Conservation (phyloP, 2,888 invertebrate genomes). For the Epsilonema sp. region DNA sequence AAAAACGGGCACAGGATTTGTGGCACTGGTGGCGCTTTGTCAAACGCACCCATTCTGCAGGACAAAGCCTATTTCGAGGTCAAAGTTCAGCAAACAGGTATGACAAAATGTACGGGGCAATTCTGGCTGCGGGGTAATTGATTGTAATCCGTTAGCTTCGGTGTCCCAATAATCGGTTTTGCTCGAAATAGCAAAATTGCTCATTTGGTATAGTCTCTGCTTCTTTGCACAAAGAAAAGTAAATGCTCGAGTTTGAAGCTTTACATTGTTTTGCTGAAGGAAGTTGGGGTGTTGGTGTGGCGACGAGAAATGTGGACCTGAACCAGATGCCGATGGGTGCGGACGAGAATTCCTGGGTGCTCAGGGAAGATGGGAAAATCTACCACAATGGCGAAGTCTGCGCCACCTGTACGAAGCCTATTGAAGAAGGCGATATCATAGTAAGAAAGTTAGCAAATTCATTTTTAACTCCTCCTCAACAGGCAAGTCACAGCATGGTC, state of each 20-base stretch:
- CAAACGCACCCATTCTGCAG: conserved; percentile 80
- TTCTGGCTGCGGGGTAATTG: too few relatives aligned
- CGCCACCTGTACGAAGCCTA: conserved; percentile 44
- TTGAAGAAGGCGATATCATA: conserved; percentile 78
- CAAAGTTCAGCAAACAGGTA: conserved; percentile 79
- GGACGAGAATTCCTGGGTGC: conserved; percentile 72
- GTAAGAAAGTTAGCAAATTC: too few relatives aligned
- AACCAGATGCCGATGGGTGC: conserved; percentile 67
- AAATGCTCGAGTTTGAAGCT: too few relatives aligned
- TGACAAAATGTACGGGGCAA: too few relatives aligned
- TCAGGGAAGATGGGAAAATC: conserved; percentile 69
- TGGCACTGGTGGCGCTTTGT: conserved; percentile 80
- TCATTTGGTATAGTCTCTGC: too few relatives aligned
- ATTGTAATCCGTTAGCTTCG: not conserved
- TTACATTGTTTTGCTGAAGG: too few relatives aligned
- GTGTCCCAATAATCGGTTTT: not conserved
- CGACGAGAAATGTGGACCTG: conserved; percentile 64
- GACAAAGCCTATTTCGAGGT: conserved; percentile 97
- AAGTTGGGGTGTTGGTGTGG: conserved; percentile 82
- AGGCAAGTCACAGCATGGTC: too few relatives aligned
- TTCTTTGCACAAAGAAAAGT: too few relatives aligned
- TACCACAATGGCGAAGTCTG: conserved; percentile 61
- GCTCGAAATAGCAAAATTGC: too few relatives aligned
- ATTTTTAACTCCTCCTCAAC: too few relatives aligned
- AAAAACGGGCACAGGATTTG: conserved; percentile 79